A percentile compares a stretch with the other conserved stretches of the same genome.
phyloP scores from a whole-genome alignment of 2,888 invertebrate genomes.

The Tupiocoris notatus region DNA sequence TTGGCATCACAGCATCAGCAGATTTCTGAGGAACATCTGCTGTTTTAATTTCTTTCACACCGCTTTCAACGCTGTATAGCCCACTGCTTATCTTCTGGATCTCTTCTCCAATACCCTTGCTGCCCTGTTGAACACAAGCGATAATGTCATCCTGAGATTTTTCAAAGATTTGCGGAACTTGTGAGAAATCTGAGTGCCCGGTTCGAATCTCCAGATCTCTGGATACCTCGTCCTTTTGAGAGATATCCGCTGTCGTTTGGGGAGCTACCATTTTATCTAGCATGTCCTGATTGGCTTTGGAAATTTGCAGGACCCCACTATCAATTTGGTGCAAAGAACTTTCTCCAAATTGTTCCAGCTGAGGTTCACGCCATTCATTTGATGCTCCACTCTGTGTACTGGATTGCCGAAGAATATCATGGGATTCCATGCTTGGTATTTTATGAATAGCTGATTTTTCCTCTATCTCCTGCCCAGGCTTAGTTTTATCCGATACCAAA shows the following conservation, averaged over 20 bases:
- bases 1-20: not conserved
- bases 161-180: too few relatives aligned
- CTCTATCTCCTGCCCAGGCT: not conserved
- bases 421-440: too few relatives aligned
- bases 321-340: not conserved
- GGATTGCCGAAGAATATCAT: too few relatives aligned
- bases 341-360: too few relatives aligned
- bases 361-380: too few relatives aligned
- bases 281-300: not conserved
- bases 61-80: not conserved
- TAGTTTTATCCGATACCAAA: constrained; percentile 14
- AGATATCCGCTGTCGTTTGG: not conserved
- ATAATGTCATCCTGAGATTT: too few relatives aligned
- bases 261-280: not conserved
- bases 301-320: not conserved
- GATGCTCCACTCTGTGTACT: too few relatives aligned
- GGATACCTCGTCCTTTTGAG: too few relatives aligned
- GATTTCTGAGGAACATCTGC: not conserved
- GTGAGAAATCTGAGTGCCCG: too few relatives aligned
- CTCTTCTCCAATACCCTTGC: not conserved
- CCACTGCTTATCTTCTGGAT: not conserved
- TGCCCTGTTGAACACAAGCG: too few relatives aligned
- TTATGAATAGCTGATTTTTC: too few relatives aligned
- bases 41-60: not conserved
- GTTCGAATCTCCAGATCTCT: too few relatives aligned